A percentile compares a stretch with the other conserved stretches of the same genome.
Evolutionary conservation across 2,113 vertebrate genomes (phyloP).

Genomic region (Bombycilla garrulus): DNA sequence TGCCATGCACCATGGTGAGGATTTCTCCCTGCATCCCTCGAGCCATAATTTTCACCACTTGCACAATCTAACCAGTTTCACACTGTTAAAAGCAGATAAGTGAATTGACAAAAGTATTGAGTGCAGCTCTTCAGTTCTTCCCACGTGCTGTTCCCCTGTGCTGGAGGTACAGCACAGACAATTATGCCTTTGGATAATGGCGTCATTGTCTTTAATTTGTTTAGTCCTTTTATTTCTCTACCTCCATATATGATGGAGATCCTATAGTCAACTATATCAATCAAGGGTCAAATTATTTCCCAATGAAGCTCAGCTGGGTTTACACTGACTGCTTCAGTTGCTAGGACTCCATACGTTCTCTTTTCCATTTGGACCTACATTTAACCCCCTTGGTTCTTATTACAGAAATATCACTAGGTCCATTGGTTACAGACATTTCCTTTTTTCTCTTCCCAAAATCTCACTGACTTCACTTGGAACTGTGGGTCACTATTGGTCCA

Average conservation of each 20-base stretch:
- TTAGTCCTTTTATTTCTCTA: neutral
- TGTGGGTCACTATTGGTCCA: neutral
- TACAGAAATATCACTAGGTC: neutral
- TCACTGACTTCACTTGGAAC: neutral
- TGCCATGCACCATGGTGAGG: neutral
- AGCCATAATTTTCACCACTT: slow-evolving; percentile 4
- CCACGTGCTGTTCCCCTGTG: slow-evolving; percentile 37
- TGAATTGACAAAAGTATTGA: slow-evolving; percentile 61
- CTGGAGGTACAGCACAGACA: slow-evolving; percentile 14
- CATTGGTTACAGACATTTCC: neutral
- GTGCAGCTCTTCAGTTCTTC: slow-evolving; percentile 15
- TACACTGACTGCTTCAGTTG: neutral
- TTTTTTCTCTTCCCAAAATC: neutral
- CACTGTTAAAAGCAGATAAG: slow-evolving; percentile 15
- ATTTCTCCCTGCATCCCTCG: neutral
- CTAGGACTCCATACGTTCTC: neutral
- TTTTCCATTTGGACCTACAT: neutral
- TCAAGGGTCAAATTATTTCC: neutral
- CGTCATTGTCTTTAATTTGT: neutral
- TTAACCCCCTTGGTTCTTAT: neutral
- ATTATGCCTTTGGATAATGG: slow-evolving; percentile 24
- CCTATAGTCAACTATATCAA: neutral
- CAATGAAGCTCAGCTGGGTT: neutral
- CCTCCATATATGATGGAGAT: neutral
- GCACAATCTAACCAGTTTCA: neutral